phyloP scores from a whole-genome alignment of 1,140 invertebrate species.

The Eciton burchellii region DNA sequence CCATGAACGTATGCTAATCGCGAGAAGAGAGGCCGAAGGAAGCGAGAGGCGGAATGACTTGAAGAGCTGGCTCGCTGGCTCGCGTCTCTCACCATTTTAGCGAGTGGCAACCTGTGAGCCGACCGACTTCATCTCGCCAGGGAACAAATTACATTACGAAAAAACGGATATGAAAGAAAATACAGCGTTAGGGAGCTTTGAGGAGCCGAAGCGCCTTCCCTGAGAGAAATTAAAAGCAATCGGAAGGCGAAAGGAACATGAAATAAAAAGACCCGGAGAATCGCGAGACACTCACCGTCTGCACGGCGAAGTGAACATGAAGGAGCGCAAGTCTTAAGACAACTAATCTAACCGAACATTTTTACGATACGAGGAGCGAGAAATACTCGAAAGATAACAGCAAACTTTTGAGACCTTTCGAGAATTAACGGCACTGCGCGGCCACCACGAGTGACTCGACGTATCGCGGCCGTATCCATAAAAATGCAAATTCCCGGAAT shows the following conservation, averaged over 20 bases:
- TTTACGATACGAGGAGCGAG: background rate
- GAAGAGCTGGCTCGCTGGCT: slow-evolving; percentile 15
- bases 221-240: background rate
- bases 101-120: slow-evolving; percentile 14
- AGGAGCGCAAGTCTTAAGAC: background rate
- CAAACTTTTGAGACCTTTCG: background rate
- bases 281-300: background rate
- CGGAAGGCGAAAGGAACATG: background rate
- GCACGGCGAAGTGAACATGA: background rate
- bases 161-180: slow-evolving; percentile 38
- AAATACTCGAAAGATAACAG: background rate
- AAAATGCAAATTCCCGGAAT: background rate
- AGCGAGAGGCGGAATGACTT: slow-evolving; percentile 43
- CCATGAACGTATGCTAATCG: slow-evolving; percentile 51
- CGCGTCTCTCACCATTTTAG: slow-evolving; percentile 33
- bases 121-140: slow-evolving; percentile 13
- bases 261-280: background rate
- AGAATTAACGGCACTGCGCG: too few relatives aligned
- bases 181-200: background rate
- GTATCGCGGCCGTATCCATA: background rate
- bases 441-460: too few relatives aligned
- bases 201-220: background rate
- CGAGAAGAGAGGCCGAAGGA: slow-evolving; percentile 18
- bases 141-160: slow-evolving; percentile 41
- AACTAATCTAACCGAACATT: background rate